Evolutionary conservation across 2,888 invertebrate genomes (phyloP), one percentile per base, ranked within the genome.

Genomic region (Orthosia gracilis): DNA sequence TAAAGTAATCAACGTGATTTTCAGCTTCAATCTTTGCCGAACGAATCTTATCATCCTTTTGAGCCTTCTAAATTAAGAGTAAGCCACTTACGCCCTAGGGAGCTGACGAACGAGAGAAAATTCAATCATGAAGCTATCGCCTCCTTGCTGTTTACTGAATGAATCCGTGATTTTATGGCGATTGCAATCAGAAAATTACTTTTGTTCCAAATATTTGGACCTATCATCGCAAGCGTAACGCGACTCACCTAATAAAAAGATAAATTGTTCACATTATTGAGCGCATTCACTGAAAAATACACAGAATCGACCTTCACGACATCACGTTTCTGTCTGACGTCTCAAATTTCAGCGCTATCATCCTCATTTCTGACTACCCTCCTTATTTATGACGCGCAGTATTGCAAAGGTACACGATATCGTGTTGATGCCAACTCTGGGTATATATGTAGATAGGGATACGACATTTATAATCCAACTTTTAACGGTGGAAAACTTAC

Each of bases 371-470:
- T 84, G 76, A 68, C 84, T 80, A 54, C 47, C 78, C 70, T 69
- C 49, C 31, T 80, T 84, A 84, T 82, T 82, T 84, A 82, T 70
- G 81, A 80, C 59, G 80, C 69, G 66, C 62, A 15, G 68, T 75
- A 83, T 84, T 63, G 80, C 84, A n/a, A 75, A 66, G 80, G 31
- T 76, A 80, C 81, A 82, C 84, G 81, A 82, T 84, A 84, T 71
- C 80, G 68, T 79, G 81, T 49, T 62, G 62, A 64, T 61, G 58
- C 68, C 66, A 52, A 54, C 57, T 70, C 52, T 45, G 21, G 65
- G 13, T 83, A 57, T 83, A 61, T 83, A 31, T 75, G 50, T 83
- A 69, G 54, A 57, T 84, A 80, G 58, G 58, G 61, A 62, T 69
- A 71, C 47, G 17, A 68, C 76, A 76, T 84, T 84, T 80, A 69